phyloP scores from a whole-genome alignment of 2,113 vertebrate species.

The Chitala chitala region DNA sequence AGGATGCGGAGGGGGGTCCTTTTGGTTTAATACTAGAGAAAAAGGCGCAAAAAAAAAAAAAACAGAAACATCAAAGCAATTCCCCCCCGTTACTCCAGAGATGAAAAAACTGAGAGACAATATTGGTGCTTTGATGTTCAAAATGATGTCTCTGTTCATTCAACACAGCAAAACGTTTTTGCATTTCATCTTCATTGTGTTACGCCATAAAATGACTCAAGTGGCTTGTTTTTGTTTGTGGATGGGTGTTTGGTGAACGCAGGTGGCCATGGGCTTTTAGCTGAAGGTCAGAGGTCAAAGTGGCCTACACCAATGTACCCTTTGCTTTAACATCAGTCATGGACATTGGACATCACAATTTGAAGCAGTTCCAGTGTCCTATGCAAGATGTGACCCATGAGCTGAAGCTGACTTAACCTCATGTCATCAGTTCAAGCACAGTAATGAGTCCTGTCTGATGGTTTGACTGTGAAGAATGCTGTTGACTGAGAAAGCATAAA shows the following conservation, averaged over 20 bases:
- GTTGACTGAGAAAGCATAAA: too few relatives aligned
- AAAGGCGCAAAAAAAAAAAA: background rate
- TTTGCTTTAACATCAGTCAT: background rate
- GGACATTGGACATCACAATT: background rate
- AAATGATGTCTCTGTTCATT: too few relatives aligned
- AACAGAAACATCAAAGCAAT: slow-evolving; percentile 43
- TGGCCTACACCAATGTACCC: too few relatives aligned
- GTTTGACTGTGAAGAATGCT: too few relatives aligned
- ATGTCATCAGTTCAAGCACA: too few relatives aligned
- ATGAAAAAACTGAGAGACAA: slow-evolving; percentile 38
- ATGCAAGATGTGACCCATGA: background rate
- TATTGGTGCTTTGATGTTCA: slow-evolving; percentile 44
- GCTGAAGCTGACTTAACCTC: too few relatives aligned
- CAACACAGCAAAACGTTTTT: too few relatives aligned
- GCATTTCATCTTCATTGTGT: slow-evolving; percentile 33
- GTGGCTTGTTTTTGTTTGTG: background rate
- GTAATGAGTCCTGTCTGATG: too few relatives aligned
- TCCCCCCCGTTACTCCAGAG: slow-evolving; percentile 34
- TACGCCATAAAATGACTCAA: slow-evolving; percentile 36
- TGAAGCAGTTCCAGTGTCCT: background rate
- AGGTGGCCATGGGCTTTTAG: background rate
- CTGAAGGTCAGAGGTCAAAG: background rate
- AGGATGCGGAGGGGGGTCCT: slow-evolving; percentile 3
- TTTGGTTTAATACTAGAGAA: slow-evolving; percentile 17
- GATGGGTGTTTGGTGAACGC: background rate